Percentiles rank a stretch among this genome's conserved stretches.
phyloP scores from a whole-genome alignment of 2,888 invertebrate genomes.

The Stictocephala bisonia region DNA sequence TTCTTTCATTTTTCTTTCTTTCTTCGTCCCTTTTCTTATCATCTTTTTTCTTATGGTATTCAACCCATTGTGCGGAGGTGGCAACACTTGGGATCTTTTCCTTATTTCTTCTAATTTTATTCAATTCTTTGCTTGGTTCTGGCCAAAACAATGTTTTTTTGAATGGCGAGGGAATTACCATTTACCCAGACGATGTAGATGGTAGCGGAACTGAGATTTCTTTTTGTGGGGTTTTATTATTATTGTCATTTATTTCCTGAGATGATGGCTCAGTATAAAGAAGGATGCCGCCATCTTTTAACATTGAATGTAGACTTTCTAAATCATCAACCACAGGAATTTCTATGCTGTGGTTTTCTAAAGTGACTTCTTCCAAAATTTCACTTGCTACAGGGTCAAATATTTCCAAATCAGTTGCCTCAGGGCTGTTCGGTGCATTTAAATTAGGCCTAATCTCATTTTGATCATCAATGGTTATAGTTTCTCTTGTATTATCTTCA shows the following conservation, averaged over 20 bases:
- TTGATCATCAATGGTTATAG: not conserved
- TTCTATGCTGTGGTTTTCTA: not conserved
- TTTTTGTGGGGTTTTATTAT: not conserved
- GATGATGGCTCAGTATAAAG: not conserved
- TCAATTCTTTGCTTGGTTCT: not conserved
- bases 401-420: not conserved
- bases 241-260: too few species aligned
- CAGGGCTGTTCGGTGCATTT: not conserved
- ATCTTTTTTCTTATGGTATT: slow-evolving; percentile 1
- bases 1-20: not conserved
- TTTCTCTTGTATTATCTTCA: not conserved
- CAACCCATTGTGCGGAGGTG: slow-evolving; percentile 1
- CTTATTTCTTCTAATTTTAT: slow-evolving; percentile 1
- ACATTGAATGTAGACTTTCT: not conserved
- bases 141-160: slow-evolving; percentile 5
- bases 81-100: slow-evolving; percentile 18
- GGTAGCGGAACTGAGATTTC: too few species aligned
- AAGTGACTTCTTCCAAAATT: not conserved
- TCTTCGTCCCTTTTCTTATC: not conserved
- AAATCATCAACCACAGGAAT: not conserved
- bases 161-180: not conserved
- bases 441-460: not conserved
- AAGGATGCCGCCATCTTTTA: not conserved
- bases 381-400: not conserved
- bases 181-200: not conserved